phyloP scores from a whole-genome alignment of 2,888 invertebrate genomes.

The Strigamia crassipes region DNA sequence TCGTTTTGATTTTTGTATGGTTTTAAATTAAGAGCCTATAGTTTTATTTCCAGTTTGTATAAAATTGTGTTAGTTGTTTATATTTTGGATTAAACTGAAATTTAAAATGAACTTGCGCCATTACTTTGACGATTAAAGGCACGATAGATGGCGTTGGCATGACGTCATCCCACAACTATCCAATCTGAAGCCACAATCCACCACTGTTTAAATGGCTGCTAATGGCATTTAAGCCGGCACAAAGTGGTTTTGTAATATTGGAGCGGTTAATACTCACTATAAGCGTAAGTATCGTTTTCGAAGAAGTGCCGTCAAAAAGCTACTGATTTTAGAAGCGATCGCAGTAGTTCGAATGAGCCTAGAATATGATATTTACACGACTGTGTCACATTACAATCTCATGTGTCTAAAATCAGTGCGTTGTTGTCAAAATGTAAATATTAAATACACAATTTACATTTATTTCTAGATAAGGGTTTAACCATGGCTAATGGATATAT shows the following conservation, averaged over 20 bases:
- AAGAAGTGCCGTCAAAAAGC: neutral
- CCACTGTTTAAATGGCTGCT: neutral
- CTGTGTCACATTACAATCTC: neutral
- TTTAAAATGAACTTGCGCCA: too few relatives aligned
- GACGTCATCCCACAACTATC: neutral
- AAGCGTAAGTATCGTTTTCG: neutral
- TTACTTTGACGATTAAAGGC: too few relatives aligned
- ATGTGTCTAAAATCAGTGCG: too few relatives aligned
- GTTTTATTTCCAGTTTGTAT: constrained; percentile 11
- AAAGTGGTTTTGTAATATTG: neutral
- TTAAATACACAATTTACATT: neutral
- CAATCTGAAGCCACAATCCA: neutral
- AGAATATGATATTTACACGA: neutral
- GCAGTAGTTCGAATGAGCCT: neutral
- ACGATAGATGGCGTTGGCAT: too few relatives aligned
- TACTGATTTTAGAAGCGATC: neutral
- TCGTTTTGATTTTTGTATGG: neutral
- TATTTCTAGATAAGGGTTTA: neutral
- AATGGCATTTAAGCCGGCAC: neutral
- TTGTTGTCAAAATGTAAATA: too few relatives aligned
- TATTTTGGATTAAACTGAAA: neutral
- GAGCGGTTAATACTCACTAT: neutral
- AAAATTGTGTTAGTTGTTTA: constrained; percentile 1
- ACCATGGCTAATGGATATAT: neutral
- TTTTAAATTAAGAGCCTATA: neutral